These are phyloP conservation scores for Megaptera novaeangliae DNA, from an alignment of 2,113 vertebrate genomes.

Conservation along the genomic window DNA sequence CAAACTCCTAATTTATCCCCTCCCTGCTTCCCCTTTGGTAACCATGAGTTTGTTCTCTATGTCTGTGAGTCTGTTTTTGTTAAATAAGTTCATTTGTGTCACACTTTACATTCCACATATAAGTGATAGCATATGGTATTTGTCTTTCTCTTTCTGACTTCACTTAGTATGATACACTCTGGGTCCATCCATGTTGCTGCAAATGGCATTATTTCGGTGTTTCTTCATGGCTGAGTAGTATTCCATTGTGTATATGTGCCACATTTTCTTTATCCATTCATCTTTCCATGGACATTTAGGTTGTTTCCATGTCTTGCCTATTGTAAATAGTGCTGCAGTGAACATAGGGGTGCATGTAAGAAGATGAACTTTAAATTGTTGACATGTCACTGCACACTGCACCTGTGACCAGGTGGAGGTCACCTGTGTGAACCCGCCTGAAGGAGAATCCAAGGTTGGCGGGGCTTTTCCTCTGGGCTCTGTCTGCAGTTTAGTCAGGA, in stretches of 20 bases:
- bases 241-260: neutral
- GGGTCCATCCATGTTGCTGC: neutral
- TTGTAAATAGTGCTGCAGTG: neutral
- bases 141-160: neutral
- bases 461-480: neutral
- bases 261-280: neutral
- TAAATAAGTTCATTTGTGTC: neutral
- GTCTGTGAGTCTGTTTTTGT: neutral
- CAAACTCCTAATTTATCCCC: fast-evolving
- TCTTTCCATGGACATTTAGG: neutral
- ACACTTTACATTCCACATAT: too few relatives aligned
- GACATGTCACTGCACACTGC: fast-evolving
- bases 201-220: neutral
- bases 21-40: neutral
- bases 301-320: neutral
- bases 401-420: neutral
- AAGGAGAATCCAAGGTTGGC: fast-evolving
- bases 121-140: neutral
- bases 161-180: fast-evolving
- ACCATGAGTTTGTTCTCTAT: too few relatives aligned
- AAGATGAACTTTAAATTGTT: neutral
- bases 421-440: neutral
- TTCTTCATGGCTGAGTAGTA: neutral
- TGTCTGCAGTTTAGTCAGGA: neutral
- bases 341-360: fast-evolving